Conservation (phyloP, 2,888 invertebrate species). For the Phyllotreta cruciferae region DNA sequence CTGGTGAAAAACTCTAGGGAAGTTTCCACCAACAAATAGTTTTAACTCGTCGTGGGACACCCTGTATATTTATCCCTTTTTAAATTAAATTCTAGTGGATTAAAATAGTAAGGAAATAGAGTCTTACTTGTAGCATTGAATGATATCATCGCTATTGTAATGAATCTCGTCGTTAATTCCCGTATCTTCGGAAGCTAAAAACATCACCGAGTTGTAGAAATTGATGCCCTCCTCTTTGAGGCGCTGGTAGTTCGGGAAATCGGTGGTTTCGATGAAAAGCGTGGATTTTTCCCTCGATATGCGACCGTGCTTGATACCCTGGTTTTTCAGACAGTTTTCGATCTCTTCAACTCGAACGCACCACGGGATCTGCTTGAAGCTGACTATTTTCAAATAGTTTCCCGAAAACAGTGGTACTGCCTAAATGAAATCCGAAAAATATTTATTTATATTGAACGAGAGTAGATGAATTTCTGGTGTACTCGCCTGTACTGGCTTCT, state of each 20-base stretch:
- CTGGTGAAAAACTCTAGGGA: no score
- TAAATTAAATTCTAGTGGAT: no score
- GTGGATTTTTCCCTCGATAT: conserved; percentile 56
- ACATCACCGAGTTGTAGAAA: conserved; percentile 62
- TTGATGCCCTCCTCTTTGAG: conserved; percentile 62
- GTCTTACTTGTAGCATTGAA: conserved; percentile 61
- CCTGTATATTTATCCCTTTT: no score
- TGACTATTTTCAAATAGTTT: conserved; percentile 56
- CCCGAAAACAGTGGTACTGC: conserved; percentile 59
- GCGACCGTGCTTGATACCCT: conserved; percentile 58
- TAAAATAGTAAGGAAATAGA: no score
- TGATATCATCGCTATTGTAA: conserved; percentile 55
- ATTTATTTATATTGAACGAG: no score
- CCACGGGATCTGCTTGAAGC: conserved; percentile 63
- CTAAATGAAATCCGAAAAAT: not conserved
- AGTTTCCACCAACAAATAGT: no score
- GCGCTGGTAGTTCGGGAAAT: conserved; percentile 59
- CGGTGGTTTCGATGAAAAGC: conserved; percentile 56
- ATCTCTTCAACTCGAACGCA: conserved; percentile 62
- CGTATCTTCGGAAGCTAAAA: conserved; percentile 40
- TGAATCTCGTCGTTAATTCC: conserved; percentile 34
- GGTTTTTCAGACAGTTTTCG: conserved; percentile 58
- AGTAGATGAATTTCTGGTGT: no score
- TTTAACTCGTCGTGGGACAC: no score
- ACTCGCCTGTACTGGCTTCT: conserved; percentile 57